Evolutionary conservation across 2,113 vertebrate genomes (phyloP).

Genomic region (Eurypyga helias): DNA sequence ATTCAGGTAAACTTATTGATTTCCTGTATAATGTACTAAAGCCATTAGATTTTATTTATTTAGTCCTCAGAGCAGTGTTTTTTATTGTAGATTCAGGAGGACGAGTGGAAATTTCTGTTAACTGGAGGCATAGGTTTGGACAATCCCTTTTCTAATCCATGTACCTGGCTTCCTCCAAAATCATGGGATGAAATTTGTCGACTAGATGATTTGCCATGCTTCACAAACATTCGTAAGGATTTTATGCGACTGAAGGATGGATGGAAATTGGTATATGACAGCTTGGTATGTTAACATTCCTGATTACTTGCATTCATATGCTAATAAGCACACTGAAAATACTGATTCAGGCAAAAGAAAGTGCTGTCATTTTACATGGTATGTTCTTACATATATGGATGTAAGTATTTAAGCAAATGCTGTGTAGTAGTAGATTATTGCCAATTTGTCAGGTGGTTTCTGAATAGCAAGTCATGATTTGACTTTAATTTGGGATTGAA

Average conservation of each 20-base stretch:
- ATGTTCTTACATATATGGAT: neutral
- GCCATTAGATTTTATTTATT: neutral
- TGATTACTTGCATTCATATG: neutral
- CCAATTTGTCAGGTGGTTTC: neutral
- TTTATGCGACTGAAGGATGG: slow-evolving; percentile 78
- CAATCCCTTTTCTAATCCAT: slow-evolving; percentile 85
- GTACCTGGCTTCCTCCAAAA: slow-evolving; percentile 85
- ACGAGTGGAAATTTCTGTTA: slow-evolving; percentile 88
- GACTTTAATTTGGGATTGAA: neutral
- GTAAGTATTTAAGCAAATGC: neutral
- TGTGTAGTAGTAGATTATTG: neutral
- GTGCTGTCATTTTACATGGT: neutral
- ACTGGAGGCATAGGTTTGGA: slow-evolving; percentile 88
- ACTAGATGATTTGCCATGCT: slow-evolving; percentile 77
- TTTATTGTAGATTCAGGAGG: slow-evolving; percentile 79
- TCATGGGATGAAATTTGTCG: slow-evolving; percentile 91
- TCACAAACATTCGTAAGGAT: slow-evolving; percentile 78
- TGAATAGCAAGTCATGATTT: neutral
- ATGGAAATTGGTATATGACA: slow-evolving; percentile 89
- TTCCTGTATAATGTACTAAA: neutral
- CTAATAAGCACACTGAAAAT: neutral
- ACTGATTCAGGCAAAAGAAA: neutral
- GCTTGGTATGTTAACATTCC: slow-evolving; percentile 75
- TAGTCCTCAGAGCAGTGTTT: neutral
- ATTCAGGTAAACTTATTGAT: neutral